Conservation (phyloP, 2,113 vertebrate genomes). For the Callionymus lyra region DNA sequence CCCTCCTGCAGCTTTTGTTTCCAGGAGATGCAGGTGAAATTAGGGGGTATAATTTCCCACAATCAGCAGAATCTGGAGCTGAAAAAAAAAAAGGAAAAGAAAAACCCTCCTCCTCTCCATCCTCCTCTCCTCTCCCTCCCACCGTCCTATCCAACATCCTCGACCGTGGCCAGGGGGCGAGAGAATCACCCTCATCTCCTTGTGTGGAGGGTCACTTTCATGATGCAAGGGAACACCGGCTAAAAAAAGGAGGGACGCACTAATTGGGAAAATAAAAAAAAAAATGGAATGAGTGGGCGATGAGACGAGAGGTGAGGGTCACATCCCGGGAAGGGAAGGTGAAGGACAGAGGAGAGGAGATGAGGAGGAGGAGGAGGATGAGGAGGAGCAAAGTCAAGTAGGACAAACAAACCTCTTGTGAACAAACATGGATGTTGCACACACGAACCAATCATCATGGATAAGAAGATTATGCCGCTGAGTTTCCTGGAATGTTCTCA, state of each 20-base stretch:
- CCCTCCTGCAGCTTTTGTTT: conserved; percentile 51
- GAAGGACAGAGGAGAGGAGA: conserved; percentile 6
- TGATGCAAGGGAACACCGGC: conserved; percentile 21
- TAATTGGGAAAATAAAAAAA: conserved; percentile 40
- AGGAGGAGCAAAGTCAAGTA: conserved; percentile 12
- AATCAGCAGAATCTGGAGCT: conserved; percentile 61
- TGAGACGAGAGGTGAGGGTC: conserved; percentile 11
- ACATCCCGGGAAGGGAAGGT: too few relatives aligned
- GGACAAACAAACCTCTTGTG: conserved; percentile 27
- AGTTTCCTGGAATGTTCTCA: conserved; percentile 60
- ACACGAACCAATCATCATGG: conserved; percentile 46
- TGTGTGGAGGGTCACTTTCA: conserved; percentile 49
- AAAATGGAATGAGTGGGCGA: conserved; percentile 12
- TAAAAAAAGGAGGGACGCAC: conserved; percentile 18
- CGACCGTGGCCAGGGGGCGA: conserved; percentile 33
- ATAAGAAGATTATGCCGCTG: conserved; percentile 65
- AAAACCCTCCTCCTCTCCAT: conserved; percentile 3
- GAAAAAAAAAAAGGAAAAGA: too few relatives aligned
- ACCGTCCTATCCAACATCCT: conserved; percentile 18
- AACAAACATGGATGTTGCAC: conserved; percentile 12
- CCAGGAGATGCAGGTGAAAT: conserved; percentile 54
- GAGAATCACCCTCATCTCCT: conserved; percentile 40
- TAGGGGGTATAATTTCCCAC: conserved; percentile 60
- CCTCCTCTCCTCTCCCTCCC: conserved; percentile 14
- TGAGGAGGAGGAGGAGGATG: conserved; percentile 12